phyloP scores from a whole-genome alignment of 2,888 invertebrate species.

The Limulus polyphemus region DNA sequence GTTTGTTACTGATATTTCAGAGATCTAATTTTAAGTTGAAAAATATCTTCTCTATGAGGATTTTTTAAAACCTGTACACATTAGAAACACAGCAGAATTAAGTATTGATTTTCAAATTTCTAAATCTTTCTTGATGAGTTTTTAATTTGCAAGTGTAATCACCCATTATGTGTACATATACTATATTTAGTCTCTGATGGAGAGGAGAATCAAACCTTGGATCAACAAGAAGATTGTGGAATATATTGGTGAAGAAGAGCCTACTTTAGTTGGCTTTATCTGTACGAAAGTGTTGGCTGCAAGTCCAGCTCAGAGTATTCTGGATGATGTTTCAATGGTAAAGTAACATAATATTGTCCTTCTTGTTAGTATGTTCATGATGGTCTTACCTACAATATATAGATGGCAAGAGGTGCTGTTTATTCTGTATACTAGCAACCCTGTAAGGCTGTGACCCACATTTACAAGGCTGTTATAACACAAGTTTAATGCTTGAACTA shows the following conservation, averaged over 20 bases:
- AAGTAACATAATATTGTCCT: slow-evolving; percentile 27
- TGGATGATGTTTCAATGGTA: slow-evolving; percentile 98
- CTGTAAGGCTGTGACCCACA: too few species aligned
- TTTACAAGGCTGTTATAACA: too few species aligned
- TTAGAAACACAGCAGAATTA: too few species aligned
- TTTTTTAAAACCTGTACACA: too few species aligned
- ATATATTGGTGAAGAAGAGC: slow-evolving; percentile 98
- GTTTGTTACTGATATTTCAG: too few species aligned
- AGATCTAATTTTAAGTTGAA: too few species aligned
- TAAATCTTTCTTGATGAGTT: not conserved
- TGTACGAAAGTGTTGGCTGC: slow-evolving; percentile 94
- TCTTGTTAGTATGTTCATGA: slow-evolving; percentile 3
- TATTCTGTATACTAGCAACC: too few species aligned
- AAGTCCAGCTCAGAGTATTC: slow-evolving; percentile 81
- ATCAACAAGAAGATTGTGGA: slow-evolving; percentile 99
- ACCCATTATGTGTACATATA: not conserved
- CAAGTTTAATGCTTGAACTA: too few species aligned
- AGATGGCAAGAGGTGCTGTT: too few species aligned
- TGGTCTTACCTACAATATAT: slow-evolving; percentile 1
- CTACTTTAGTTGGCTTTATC: slow-evolving; percentile 96
- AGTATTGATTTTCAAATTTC: slow-evolving; percentile 1
- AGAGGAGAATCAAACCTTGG: slow-evolving; percentile 95
- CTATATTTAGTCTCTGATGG: slow-evolving; percentile 57
- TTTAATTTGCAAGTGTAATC: not conserved
- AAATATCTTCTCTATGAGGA: too few species aligned